Percentiles rank a stretch among this genome's conserved stretches.
Conservation (phyloP, 1,140 invertebrate genomes). For the Orchesella cincta region DNA sequence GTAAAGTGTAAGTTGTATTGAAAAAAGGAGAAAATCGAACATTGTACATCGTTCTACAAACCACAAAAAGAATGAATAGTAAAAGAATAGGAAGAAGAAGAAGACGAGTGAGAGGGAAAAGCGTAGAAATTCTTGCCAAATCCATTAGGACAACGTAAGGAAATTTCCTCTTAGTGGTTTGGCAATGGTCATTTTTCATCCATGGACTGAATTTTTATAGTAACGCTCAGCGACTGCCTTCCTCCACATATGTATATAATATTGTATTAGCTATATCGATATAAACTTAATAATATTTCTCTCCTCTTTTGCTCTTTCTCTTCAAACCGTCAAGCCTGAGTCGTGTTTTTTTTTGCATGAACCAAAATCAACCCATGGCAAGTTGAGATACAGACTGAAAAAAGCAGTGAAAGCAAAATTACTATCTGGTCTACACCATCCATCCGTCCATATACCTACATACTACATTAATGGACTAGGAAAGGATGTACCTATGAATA, state of each 20-base stretch:
- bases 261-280: not conserved
- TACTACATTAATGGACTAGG: not conserved
- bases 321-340: not conserved
- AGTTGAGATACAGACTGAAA: not conserved
- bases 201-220: conserved; percentile 14
- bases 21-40: not conserved
- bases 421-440: not conserved
- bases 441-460: not conserved
- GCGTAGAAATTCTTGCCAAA: conserved; percentile 7
- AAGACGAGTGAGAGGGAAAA: not conserved
- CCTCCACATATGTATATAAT: not conserved
- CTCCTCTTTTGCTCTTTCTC: not conserved
- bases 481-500: not conserved
- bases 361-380: not conserved
- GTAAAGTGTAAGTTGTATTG: conserved; percentile 4
- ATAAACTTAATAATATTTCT: not conserved
- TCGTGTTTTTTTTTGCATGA: not conserved
- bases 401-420: not conserved
- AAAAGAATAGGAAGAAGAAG: not conserved
- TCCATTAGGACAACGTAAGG: not conserved
- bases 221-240: no score
- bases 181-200: conserved; percentile 20
- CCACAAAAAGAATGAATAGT: conserved; percentile 4
- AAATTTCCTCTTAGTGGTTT: conserved; percentile 11
- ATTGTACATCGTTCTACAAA: not conserved